phyloP scores from a whole-genome alignment of 2,797 vertebrate genomes.

The Petrocephalus sullivani region DNA sequence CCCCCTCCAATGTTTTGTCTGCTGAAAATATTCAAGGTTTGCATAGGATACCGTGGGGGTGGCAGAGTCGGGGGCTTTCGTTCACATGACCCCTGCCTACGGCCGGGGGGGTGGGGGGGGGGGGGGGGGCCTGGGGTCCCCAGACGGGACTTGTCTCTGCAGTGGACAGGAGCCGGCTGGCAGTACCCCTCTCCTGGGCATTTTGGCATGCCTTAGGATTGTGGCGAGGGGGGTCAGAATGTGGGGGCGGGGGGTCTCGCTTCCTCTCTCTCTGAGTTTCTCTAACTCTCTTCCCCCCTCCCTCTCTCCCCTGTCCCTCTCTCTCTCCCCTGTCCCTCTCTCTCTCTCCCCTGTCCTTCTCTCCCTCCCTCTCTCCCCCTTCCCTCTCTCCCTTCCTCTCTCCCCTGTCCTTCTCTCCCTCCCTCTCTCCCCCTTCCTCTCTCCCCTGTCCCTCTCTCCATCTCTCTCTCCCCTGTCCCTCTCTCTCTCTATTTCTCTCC shows the following conservation, averaged over 20 bases:
- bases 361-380: neutral
- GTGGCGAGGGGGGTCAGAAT: neutral
- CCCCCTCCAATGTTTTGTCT: conserved; percentile 59
- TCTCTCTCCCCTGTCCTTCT: neutral
- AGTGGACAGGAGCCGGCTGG: conserved; percentile 65
- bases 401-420: neutral
- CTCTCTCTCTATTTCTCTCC: neutral
- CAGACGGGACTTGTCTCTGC: conserved; percentile 69
- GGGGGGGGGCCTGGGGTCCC: conserved; percentile 64
- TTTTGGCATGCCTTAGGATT: conserved; percentile 73
- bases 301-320: neutral
- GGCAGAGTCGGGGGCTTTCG: conserved; percentile 63
- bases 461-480: neutral
- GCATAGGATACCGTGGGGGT: conserved; percentile 57
- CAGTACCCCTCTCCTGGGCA: conserved; percentile 78
- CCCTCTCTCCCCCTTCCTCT: neutral
- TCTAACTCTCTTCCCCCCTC: conserved; percentile 12
- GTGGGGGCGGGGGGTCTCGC: conserved; percentile 55
- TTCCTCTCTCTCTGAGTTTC: conserved; percentile 42
- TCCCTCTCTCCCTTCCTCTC: neutral
- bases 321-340: neutral
- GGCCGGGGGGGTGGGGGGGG: conserved; percentile 49
- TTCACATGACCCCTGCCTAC: conserved; percentile 76
- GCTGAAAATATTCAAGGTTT: conserved; percentile 59
- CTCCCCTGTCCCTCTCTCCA: neutral